Conservation (phyloP, 2,888 invertebrate genomes). For the Blastobasis adustella region DNA sequence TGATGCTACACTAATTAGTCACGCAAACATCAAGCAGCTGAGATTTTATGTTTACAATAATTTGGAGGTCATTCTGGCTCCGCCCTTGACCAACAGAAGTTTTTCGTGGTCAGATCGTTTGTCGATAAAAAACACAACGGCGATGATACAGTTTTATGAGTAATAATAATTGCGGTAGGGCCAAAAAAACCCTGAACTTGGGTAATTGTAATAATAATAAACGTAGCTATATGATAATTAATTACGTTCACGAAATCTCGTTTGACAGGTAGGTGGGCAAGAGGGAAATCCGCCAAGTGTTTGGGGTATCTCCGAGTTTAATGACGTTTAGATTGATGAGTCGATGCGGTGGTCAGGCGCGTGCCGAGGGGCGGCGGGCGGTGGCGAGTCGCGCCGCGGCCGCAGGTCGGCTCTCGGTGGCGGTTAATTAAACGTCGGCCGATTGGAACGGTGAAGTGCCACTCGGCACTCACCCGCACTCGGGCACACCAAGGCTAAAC, state of each 20-base stretch:
- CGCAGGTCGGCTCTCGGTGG: conserved; percentile 25
- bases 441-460: conserved; percentile 69
- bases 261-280: no score
- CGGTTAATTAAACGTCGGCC: conserved; percentile 56
- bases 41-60: conserved; percentile 32
- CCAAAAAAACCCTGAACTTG: no score
- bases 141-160: conserved; percentile 17
- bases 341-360: conserved; percentile 14
- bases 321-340: conserved; percentile 5
- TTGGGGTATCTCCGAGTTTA: no score
- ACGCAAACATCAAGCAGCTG: conserved; percentile 39
- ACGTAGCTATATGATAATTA: no score
- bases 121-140: conserved; percentile 27
- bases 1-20: conserved; percentile 25
- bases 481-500: conserved; percentile 63
- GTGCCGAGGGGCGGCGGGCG: conserved; percentile 39
- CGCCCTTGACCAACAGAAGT: conserved; percentile 56
- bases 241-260: no score
- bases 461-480: conserved; percentile 25
- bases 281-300: no score
- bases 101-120: conserved; percentile 43
- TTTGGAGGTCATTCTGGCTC: conserved; percentile 37
- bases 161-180: background rate
- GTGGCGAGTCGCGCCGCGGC: conserved; percentile 7
- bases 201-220: background rate